phyloP scores from a whole-genome alignment of 2,888 invertebrate species.

The Cryptocephalus moraei region DNA sequence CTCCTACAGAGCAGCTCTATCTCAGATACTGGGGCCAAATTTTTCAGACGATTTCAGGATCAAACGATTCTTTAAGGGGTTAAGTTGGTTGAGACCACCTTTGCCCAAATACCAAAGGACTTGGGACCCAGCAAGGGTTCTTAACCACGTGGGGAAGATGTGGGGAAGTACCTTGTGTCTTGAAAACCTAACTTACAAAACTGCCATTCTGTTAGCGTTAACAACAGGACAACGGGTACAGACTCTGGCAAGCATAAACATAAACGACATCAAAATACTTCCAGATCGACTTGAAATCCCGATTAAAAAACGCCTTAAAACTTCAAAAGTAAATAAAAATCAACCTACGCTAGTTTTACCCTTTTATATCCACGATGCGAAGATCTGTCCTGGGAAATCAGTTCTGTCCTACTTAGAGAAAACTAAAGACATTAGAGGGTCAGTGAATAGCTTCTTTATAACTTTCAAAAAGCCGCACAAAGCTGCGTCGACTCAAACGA shows the following conservation, averaged over 20 bases:
- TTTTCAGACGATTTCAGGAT: constrained; percentile 1
- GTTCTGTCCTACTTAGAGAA: constrained; percentile 4
- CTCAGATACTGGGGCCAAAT: neutral
- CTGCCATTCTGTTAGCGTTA: constrained; percentile 6
- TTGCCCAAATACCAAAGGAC: constrained; percentile 7
- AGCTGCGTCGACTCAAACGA: too few species aligned
- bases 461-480: neutral
- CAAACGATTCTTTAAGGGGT: constrained; percentile 5
- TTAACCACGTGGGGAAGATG: constrained; percentile 1
- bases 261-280: constrained; percentile 1
- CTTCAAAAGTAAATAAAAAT: constrained; percentile 1
- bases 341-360: constrained; percentile 11
- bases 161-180: neutral
- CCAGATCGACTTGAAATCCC: constrained; percentile 5
- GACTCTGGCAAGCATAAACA: constrained; percentile 7
- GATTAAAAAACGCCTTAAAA: constrained; percentile 8
- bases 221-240: constrained; percentile 9
- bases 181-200: constrained; percentile 3
- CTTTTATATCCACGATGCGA: constrained; percentile 4
- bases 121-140: constrained; percentile 7
- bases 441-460: neutral
- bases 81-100: constrained; percentile 4
- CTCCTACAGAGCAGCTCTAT: constrained; percentile 5
- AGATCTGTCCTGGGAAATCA: constrained; percentile 7
- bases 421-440: constrained; percentile 4